These are phyloP conservation scores for Arizona elegans DNA, from an alignment of 2,113 vertebrate genomes.

Conservation along the genomic window DNA sequence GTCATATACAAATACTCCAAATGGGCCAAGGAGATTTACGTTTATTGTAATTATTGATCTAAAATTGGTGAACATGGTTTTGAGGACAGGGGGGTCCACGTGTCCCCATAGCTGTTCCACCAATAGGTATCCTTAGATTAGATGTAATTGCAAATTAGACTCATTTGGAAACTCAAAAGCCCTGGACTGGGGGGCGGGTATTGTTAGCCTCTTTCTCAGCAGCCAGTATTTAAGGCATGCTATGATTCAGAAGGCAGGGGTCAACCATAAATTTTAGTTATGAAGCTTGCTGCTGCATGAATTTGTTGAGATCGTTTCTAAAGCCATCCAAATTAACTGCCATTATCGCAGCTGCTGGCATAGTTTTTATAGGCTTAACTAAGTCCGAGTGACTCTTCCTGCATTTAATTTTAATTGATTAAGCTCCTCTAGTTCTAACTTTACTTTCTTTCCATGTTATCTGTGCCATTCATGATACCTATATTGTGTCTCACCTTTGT, in stretches of 20 bases:
- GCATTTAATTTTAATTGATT: background rate
- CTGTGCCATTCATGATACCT: background rate
- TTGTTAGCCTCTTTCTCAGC: background rate
- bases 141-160: background rate
- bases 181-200: background rate
- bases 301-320: background rate
- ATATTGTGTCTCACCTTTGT: background rate
- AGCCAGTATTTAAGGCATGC: background rate
- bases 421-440: background rate
- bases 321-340: background rate
- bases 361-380: background rate
- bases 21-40: background rate
- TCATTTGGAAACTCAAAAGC: background rate
- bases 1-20: background rate
- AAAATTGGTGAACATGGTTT: background rate
- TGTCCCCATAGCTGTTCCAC: background rate
- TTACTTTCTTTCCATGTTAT: background rate
- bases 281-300: background rate
- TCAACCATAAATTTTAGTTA: background rate
- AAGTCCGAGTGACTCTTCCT: background rate
- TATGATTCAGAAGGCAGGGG: background rate
- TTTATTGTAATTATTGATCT: background rate
- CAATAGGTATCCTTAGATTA: background rate
- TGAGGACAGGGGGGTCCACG: background rate
- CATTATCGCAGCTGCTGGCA: background rate